These are phyloP conservation scores for Labeo catla DNA, from an alignment of 2,113 vertebrate genomes.

Conservation along the genomic window DNA sequence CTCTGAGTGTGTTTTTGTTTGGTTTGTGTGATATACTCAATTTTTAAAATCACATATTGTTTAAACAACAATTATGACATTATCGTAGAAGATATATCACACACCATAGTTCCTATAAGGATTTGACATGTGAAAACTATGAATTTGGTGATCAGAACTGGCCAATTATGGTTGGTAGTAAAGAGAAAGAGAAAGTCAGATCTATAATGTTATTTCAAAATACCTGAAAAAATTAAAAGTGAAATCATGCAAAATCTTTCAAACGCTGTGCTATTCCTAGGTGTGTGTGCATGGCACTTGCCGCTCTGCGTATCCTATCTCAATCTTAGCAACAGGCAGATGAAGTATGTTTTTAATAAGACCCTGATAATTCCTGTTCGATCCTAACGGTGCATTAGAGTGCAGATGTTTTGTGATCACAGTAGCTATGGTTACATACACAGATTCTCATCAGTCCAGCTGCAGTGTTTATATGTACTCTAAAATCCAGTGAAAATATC, in stretches of 20 bases:
- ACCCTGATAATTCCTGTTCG: background rate
- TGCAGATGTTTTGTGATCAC: background rate
- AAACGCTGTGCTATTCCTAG: background rate
- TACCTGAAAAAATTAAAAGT: background rate
- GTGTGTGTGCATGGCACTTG: background rate
- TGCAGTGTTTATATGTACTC: background rate
- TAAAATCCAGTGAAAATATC: background rate
- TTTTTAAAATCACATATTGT: too few species aligned
- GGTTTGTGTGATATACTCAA: too few species aligned
- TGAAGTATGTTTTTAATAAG: background rate
- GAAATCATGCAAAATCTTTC: background rate
- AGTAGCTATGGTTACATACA: background rate
- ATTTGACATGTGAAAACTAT: too few species aligned
- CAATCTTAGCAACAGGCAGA: background rate
- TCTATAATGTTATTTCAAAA: background rate
- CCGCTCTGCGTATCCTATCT: background rate
- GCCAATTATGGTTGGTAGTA: background rate
- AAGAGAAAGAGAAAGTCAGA: background rate
- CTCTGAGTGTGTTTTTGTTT: too few species aligned
- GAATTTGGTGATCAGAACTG: background rate
- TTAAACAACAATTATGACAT: too few species aligned
- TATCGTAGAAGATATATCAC: too few species aligned
- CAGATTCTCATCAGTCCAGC: background rate
- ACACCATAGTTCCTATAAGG: background rate
- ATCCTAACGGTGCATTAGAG: background rate